Base-by-base conservation (phyloP, 2,113 vertebrate species). In the Cyprinodon tularosa region DNA sequence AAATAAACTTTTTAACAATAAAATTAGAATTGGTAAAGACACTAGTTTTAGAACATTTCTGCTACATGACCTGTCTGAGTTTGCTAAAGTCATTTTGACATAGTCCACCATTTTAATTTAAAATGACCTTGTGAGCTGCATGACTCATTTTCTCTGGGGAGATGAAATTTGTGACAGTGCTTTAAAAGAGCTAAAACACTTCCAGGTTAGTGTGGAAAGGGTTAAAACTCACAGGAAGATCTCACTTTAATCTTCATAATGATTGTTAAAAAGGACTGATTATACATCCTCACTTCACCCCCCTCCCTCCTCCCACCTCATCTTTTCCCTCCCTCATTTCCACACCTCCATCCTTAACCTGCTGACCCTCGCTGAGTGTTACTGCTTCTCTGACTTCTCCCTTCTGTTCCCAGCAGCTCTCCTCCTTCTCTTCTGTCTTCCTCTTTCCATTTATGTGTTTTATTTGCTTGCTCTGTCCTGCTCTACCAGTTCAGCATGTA, bases 241-340 rank as follows among this genome's bases (percentile, higher is more conserved):
- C 90, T 94, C 94, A 92, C 94, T 96, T 94, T 96, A 96, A 96
- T 96, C 96, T 95, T 94, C 93, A 94, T 94, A 90, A 94, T 79
- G 81, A 81, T 89, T 86, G 90, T 95, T 95, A 95, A 94, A 94
- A 91, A 92, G 94, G 93, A 96, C 94, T 96, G 95, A 96, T 93
- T 94, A 95, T 91, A 89, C 83, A 90, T 77, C 79, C 86, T 80
- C 68, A 72, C 72, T 88, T 68, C 85, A 82, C 89, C 81, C 86
- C 86, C 78, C 47, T 63, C 39, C 4, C 29, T 29, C 68, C 63
- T 77, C 72, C 81, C 78, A 73, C 72, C 77, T 47, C 72, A 74
- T 70, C 62, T 60, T 73, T 71, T 70, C 62, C 76, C 78, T 76
- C 72, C 80, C 78, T 48, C 69, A 57, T 76, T 74, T 80, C 74